Conservation (phyloP, 2,888 invertebrate species). For the Lepidonotus clava region DNA sequence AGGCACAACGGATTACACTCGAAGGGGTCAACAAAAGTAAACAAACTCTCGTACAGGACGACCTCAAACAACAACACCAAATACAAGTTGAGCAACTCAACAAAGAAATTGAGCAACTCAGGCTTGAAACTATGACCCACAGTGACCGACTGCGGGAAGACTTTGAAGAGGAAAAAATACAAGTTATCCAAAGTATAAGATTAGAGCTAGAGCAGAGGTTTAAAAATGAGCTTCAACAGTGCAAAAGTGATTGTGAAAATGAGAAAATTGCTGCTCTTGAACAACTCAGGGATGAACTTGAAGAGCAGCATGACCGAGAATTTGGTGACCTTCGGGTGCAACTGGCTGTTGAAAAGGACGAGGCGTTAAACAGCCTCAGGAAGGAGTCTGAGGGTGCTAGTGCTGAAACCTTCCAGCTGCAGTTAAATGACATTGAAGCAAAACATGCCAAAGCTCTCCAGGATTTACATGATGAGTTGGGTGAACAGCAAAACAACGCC, state of each 20-base stretch:
- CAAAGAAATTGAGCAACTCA: background rate
- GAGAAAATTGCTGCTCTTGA: background rate
- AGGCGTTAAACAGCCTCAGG: background rate
- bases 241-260: background rate
- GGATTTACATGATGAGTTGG: background rate
- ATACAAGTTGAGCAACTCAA: background rate
- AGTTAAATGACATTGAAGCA: constrained; percentile 13
- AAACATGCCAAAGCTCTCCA: constrained; percentile 21
- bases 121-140: background rate
- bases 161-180: background rate
- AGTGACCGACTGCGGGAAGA: background rate
- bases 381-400: background rate
- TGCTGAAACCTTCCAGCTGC: background rate
- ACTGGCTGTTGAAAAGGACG: background rate
- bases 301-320: background rate
- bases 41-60: constrained; percentile 64
- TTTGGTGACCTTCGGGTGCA: background rate
- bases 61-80: background rate
- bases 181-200: no score
- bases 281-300: constrained; percentile 5
- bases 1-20: constrained; percentile 70
- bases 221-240: background rate
- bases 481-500: background rate
- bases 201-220: no score
- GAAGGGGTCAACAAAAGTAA: constrained; percentile 73